phyloP scores from a whole-genome alignment of 2,113 vertebrate species.

The Pterocles burchelli region DNA sequence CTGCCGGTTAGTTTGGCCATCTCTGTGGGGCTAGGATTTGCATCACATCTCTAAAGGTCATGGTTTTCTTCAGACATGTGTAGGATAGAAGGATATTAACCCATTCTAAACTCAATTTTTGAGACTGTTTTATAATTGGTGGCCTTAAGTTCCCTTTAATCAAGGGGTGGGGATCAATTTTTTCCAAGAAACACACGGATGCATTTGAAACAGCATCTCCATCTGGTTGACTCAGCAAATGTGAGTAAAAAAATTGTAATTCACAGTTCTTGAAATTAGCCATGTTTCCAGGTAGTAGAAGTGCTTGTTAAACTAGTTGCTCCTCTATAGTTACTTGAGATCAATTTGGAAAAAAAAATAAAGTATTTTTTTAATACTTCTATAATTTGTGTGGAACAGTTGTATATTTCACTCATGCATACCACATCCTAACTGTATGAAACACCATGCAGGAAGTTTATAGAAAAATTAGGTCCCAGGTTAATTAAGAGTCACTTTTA shows the following conservation, averaged over 20 bases:
- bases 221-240: neutral
- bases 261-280: conserved; percentile 32
- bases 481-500: conserved; percentile 25
- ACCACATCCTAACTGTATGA: neutral
- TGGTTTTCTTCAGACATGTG: neutral
- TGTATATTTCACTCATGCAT: conserved; percentile 10
- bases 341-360: conserved; percentile 63
- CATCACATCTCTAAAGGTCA: neutral
- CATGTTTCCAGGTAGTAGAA: conserved; percentile 4
- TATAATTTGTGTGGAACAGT: neutral
- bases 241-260: neutral
- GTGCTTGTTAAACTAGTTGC: conserved; percentile 14
- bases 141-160: conserved; percentile 56
- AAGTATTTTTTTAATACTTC: conserved; percentile 71
- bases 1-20: neutral
- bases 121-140: conserved; percentile 16
- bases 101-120: neutral
- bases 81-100: neutral
- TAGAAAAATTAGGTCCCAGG: conserved; percentile 17
- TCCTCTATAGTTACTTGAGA: conserved; percentile 40
- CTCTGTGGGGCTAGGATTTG: neutral
- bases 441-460: conserved; percentile 20
- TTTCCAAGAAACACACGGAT: neutral
- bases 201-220: neutral
- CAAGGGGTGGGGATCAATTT: neutral